Evolutionary conservation across 2,797 vertebrate genomes (phyloP), one percentile per base, ranked within the genome.

Genomic region (Furcifer pardalis): DNA sequence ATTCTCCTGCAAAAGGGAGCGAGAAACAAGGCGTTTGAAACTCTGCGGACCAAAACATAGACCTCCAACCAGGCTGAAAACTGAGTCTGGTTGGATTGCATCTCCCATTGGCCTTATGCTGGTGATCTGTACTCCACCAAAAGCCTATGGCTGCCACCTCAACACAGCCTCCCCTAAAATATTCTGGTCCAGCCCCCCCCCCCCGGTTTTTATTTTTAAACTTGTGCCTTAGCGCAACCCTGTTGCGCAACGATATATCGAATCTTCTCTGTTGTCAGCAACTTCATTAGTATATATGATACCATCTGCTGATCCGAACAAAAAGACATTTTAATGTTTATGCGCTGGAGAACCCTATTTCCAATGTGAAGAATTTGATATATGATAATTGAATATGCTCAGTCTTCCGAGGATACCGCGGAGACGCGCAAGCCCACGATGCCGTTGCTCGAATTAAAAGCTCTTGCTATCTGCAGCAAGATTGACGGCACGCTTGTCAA

Each of bases 1-100:
- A 92, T 89, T 96, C 96, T 90, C 96, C 97, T 98, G 91, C 7
- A 91, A 95, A 94, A 92, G 32, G 75, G 94, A 90, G 92, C 2
- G 89, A 94, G 92, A 32, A 94, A 80, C 94, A 91, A 4, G 71
- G 59, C 52, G 69, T 90, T 90, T 46, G 46, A 78, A 68, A 90
- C 32, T 30, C 37, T 32, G 27, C 4, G 25, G 46, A 27, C 37
- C 68, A 17, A 71, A 23, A 42, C 4, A 60, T 21, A 59, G 30
- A 15, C 30, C 37, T 56, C 7, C 9, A 66, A 2, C 7, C 25
- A 68, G n/a, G n/a, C 15, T 5, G n/a, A 66, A 5, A 3, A 40
- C 23, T 40, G 40, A 71, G 23, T 71, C 3, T 42, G 37, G 68
- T 13, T 1, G 8, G 68, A 71, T 21, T 42, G 21, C 37, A 42